Evolutionary conservation across 2,113 vertebrate genomes (phyloP).

Genomic region (Ammospiza caudacuta): DNA sequence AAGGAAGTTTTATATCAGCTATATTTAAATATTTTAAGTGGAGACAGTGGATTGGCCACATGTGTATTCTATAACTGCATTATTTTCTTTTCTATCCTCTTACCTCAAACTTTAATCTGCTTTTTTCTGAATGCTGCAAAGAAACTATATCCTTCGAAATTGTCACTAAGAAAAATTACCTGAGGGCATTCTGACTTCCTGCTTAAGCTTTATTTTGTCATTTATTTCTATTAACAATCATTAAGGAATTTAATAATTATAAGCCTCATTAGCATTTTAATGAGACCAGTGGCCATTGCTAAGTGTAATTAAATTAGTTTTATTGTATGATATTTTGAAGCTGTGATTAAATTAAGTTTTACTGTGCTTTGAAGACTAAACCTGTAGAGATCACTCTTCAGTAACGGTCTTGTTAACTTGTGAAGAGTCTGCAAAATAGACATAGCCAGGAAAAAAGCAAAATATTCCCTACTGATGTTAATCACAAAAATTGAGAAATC

Average conservation of each 20-base stretch:
- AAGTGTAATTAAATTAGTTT: slow-evolving; percentile 86
- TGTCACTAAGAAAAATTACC: slow-evolving; percentile 65
- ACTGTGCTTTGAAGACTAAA: slow-evolving; percentile 77
- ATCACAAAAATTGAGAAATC: slow-evolving; percentile 48
- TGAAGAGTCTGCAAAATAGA: slow-evolving; percentile 61
- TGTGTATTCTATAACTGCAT: not conserved
- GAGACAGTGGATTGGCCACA: not conserved
- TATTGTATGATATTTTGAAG: slow-evolving; percentile 79
- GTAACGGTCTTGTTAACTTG: slow-evolving; percentile 72
- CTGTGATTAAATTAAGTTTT: slow-evolving; percentile 83
- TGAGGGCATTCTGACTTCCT: slow-evolving; percentile 75
- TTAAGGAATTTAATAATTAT: slow-evolving; percentile 88
- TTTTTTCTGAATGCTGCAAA: slow-evolving; percentile 34
- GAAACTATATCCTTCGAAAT: not conserved
- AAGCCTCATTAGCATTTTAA: slow-evolving; percentile 89
- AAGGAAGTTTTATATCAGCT: not conserved
- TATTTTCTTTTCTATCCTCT: not conserved
- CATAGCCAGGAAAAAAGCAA: slow-evolving; percentile 19
- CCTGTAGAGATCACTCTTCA: slow-evolving; percentile 68
- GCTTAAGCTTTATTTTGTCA: slow-evolving; percentile 83
- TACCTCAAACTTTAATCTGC: not conserved
- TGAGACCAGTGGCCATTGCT: slow-evolving; percentile 78
- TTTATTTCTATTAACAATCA: slow-evolving; percentile 82
- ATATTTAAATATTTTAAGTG: not conserved
- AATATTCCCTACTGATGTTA: slow-evolving; percentile 53